phyloP scores from a whole-genome alignment of 2,888 invertebrate genomes.

The Glaucopsyche alexis region DNA sequence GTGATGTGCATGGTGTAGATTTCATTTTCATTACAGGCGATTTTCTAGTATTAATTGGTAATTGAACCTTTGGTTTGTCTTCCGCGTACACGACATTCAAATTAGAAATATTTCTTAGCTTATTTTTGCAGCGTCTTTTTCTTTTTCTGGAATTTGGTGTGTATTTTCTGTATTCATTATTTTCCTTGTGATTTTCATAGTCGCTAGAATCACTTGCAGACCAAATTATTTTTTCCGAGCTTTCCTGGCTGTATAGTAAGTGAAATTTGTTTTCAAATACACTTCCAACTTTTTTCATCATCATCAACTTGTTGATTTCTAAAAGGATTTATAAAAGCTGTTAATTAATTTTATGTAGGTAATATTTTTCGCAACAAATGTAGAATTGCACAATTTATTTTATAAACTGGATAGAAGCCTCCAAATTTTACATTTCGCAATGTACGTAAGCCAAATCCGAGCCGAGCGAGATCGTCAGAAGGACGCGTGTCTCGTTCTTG shows the following conservation, averaged over 20 bases:
- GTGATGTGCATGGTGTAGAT: constrained; percentile 40
- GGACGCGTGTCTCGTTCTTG: too few species aligned
- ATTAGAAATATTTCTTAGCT: constrained; percentile 53
- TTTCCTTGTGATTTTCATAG: constrained; percentile 50
- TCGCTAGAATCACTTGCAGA: constrained; percentile 66
- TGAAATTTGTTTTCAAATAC: constrained; percentile 52
- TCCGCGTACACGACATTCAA: constrained; percentile 56
- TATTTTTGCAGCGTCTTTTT: constrained; percentile 56
- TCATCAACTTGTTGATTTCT: neutral
- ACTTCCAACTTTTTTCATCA: constrained; percentile 41
- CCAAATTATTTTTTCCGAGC: constrained; percentile 62
- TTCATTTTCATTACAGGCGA: constrained; percentile 47
- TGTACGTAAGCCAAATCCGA: too few species aligned
- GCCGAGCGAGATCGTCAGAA: too few species aligned
- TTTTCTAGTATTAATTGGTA: constrained; percentile 35
- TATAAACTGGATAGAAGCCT: too few species aligned
- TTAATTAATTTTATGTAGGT: too few species aligned
- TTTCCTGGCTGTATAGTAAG: constrained; percentile 61
- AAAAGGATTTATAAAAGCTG: too few species aligned
- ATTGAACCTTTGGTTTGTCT: constrained; percentile 36
- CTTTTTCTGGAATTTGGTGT: constrained; percentile 48
- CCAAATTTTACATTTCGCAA: too few species aligned
- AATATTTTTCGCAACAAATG: too few species aligned
- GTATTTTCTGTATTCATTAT: constrained; percentile 39
- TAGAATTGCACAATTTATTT: too few species aligned